Conservation (phyloP, 2,888 invertebrate genomes). For the Xylophagus ater region DNA sequence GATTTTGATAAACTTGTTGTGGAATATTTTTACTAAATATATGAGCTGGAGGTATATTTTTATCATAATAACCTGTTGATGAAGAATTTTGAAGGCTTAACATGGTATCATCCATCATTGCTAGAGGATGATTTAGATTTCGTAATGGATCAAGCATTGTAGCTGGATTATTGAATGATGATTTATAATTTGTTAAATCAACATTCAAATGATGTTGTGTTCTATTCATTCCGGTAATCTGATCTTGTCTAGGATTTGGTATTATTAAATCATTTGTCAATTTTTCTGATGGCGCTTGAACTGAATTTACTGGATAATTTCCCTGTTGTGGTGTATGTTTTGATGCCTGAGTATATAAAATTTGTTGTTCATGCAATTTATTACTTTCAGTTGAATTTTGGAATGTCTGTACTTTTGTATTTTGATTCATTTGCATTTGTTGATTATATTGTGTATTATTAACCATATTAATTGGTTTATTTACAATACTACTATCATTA, state of each 20-base stretch:
- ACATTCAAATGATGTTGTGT: slow-evolving; percentile 16
- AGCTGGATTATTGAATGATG: slow-evolving; percentile 27
- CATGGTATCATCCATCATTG: slow-evolving; percentile 28
- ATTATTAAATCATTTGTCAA: slow-evolving; percentile 12
- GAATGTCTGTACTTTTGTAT: slow-evolving; percentile 8
- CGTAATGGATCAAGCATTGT: slow-evolving; percentile 19
- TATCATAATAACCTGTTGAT: slow-evolving; percentile 43
- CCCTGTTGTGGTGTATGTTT: slow-evolving; percentile 21
- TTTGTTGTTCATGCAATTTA: slow-evolving; percentile 17
- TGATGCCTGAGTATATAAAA: slow-evolving; percentile 17
- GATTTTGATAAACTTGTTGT: slow-evolving; percentile 32
- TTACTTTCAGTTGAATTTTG: slow-evolving; percentile 8
- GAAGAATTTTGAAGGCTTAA: slow-evolving; percentile 26
- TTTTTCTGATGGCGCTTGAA: slow-evolving; percentile 11
- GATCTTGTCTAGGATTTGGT: slow-evolving; percentile 19
- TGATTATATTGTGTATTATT: slow-evolving; percentile 3
- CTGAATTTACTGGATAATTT: slow-evolving; percentile 7
- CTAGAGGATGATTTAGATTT: slow-evolving; percentile 18
- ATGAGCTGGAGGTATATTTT: slow-evolving; percentile 48
- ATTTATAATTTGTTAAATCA: slow-evolving; percentile 18
- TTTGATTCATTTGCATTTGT: background rate
- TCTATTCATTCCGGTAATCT: slow-evolving; percentile 9
- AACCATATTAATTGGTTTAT: slow-evolving; percentile 18
- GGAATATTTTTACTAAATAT: slow-evolving; percentile 45
- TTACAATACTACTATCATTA: slow-evolving; percentile 18